phyloP scores from a whole-genome alignment of 2,888 invertebrate species.

The Nysson spinosus region DNA sequence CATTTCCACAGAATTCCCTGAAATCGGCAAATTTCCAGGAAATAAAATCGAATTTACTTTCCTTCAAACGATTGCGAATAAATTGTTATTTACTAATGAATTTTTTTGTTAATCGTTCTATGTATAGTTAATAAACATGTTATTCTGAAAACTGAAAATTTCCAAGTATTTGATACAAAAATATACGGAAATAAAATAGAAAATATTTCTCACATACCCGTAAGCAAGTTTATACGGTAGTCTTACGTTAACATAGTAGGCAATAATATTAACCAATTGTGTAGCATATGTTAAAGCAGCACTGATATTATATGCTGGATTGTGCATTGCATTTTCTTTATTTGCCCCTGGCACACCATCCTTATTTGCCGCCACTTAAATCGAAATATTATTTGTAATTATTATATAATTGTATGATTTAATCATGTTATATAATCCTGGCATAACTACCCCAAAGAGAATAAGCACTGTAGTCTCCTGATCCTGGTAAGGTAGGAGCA shows the following conservation, averaged over 20 bases:
- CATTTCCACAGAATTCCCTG: constrained; percentile 90
- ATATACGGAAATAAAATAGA: constrained; percentile 3
- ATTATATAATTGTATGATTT: not conserved
- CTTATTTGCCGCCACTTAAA: constrained; percentile 80
- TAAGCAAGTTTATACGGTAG: constrained; percentile 87
- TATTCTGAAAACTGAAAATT: not conserved
- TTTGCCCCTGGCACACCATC: constrained; percentile 79
- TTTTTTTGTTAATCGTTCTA: not conserved
- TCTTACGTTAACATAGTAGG: constrained; percentile 89
- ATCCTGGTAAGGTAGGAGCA: constrained; percentile 89
- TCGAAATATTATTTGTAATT: constrained; percentile 17
- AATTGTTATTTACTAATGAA: too few relatives aligned
- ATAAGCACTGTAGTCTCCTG: constrained; percentile 90
- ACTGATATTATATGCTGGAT: constrained; percentile 85
- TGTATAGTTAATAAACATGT: not conserved
- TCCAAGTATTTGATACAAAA: not conserved
- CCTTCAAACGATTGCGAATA: too few relatives aligned
- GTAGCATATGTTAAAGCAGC: constrained; percentile 92
- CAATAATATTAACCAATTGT: constrained; percentile 89
- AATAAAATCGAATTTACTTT: constrained; percentile 1
- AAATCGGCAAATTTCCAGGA: constrained; percentile 45
- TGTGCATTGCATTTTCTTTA: constrained; percentile 80
- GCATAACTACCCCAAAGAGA: constrained; percentile 84
- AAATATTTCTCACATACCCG: constrained; percentile 77
- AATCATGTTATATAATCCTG: not conserved